Base-by-base conservation (phyloP, 1,140 invertebrate species). In the Formica exsecta region DNA sequence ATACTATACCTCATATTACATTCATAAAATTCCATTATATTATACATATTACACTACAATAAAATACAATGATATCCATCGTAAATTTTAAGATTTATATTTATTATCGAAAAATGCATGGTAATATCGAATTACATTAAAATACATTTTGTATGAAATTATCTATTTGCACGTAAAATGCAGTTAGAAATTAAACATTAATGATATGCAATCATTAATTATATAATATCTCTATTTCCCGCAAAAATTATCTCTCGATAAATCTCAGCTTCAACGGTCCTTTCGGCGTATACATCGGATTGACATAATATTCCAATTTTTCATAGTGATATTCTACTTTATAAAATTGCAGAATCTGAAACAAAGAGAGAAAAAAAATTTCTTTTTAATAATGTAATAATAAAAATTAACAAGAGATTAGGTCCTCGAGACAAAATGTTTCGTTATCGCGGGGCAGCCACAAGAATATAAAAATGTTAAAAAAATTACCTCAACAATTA, bases 271-370 rank as follows among this genome's bases (percentile, higher is more conserved):
- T 96, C n/a, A 97, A 88, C 0, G 97, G 97, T 87, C 97, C 97
- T 88, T 97, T 96, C 2, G 97, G 97, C 6, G 97, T 97, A 88
- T 97, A 97, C 96, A 98, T 97, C 0, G 97, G 97, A 93, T 97
- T 96, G 36, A 97, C 96, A 86, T 96, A 95, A 92, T 97, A 97
- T 11, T 97, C 96, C 85, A 98, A 92, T 48, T 96, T 95, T 48
- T 96, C 94, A 71, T 97, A 94, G 84, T 96, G 95, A 91, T 97
- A 97, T 87, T 97, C 96, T 86, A 98, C 93, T 89, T 95, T 96
- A 90, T 96, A 98, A 4, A 95, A 94, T 89, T 96, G 96, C n/a
- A 97, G 92, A 91, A 97, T 96, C 97, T 97, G 95, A 85, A 96
- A 96, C 84, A 92, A 76, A 84, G 89, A 87, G 41, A 75, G 74